Evolutionary conservation across 30 jellyfish, hydroid and myxozoan genomes (phyloP).

Genomic region (Calvadosia cruxmelitensis): DNA sequence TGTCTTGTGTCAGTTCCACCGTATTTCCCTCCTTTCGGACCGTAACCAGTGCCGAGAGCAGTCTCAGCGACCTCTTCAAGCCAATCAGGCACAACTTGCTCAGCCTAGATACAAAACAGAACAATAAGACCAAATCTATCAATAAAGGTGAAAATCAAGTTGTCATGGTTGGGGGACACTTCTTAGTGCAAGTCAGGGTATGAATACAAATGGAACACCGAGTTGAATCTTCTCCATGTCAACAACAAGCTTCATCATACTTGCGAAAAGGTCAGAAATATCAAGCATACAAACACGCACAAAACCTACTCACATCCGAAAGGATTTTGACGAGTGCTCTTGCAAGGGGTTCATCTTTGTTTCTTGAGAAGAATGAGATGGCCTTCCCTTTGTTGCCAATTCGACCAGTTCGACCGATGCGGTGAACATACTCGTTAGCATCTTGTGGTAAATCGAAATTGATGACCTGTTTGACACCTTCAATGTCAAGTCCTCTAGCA

Average conservation of each 20-base stretch:
- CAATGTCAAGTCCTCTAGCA: constrained; percentile 98
- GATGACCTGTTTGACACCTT: constrained; percentile 88
- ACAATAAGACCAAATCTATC: no score
- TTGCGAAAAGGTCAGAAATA: background rate
- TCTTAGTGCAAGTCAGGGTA: background rate
- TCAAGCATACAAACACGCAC: background rate
- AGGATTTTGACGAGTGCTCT: constrained; percentile 80
- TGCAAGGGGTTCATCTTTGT: constrained; percentile 78
- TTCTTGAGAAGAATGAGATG: constrained; percentile 73
- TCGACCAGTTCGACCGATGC: constrained; percentile 99
- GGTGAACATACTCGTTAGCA: constrained; percentile 86
- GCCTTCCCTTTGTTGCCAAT: constrained; percentile 95
- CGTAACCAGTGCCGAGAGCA: constrained; percentile 97
- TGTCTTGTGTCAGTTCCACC: constrained; percentile 85
- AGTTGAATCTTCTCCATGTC: background rate
- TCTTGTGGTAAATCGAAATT: constrained; percentile 94
- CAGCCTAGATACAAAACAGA: constrained; percentile 47
- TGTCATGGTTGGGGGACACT: no score
- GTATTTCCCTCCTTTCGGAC: constrained; percentile 89
- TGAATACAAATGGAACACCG: background rate
- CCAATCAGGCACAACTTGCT: constrained; percentile 94
- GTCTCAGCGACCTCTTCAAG: constrained; percentile 92
- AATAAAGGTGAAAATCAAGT: no score
- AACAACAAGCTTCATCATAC: background rate
- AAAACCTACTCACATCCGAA: constrained; percentile 56